A percentile compares a stretch with the other conserved stretches of the same genome.
Evolutionary conservation across 2,113 vertebrate genomes (phyloP).

Genomic region (Elachura formosa): DNA sequence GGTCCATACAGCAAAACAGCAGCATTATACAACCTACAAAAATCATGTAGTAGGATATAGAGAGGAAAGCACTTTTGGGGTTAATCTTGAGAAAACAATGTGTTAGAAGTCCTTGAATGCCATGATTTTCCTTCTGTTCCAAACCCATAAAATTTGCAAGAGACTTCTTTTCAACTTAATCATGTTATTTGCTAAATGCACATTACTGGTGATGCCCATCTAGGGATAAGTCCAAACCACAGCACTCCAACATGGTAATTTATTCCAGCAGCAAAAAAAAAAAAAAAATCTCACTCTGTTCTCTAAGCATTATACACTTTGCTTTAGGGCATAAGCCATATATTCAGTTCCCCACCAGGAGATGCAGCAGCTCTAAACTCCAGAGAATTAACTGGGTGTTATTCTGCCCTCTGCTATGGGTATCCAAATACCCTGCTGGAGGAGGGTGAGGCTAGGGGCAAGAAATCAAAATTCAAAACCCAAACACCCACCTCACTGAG

Average conservation of each 20-base stretch:
- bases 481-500: neutral
- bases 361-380: neutral
- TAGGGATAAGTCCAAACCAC: neutral
- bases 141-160: neutral
- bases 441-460: neutral
- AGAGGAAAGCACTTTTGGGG: neutral
- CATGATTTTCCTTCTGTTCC: neutral
- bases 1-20: neutral
- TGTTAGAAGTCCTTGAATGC: neutral
- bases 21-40: neutral
- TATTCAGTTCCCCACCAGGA: neutral
- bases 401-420: neutral
- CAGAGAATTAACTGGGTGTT: neutral
- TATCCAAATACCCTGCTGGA: neutral
- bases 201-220: neutral
- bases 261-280: slow-evolving; percentile 6
- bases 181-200: neutral
- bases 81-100: neutral
- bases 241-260: neutral
- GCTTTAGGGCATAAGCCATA: slow-evolving; percentile 17
- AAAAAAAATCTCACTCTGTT: neutral
- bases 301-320: neutral
- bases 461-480: neutral
- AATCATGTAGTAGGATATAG: neutral
- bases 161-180: neutral